Evolutionary conservation across 2,113 vertebrate species (phyloP).

Genomic region (Galeopterus variegatus): DNA sequence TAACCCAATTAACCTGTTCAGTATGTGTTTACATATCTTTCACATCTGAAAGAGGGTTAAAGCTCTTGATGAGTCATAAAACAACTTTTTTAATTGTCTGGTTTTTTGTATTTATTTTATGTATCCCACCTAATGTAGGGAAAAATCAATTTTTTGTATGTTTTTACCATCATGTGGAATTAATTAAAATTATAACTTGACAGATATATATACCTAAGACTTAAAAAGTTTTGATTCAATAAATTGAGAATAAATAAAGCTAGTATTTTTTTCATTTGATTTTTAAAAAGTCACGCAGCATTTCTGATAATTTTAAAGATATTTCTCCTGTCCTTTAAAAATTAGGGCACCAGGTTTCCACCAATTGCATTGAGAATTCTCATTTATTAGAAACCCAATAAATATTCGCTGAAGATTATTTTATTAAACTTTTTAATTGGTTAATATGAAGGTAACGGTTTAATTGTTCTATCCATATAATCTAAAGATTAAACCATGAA

Average conservation of each 20-base stretch:
- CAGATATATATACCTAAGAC: not conserved
- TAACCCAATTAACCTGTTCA: constrained; percentile 77
- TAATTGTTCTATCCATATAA: not conserved
- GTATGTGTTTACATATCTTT: constrained; percentile 27
- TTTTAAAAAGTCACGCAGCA: not conserved
- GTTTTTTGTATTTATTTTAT: constrained; percentile 43
- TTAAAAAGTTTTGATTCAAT: not conserved
- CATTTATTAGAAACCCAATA: constrained; percentile 34
- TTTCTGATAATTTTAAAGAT: constrained; percentile 30
- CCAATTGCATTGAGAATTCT: not conserved
- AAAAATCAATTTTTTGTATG: not conserved
- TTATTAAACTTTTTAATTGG: not conserved
- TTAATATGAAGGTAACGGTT: not conserved
- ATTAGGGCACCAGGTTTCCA: not conserved
- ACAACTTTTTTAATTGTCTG: constrained; percentile 63
- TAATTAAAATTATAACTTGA: constrained; percentile 53
- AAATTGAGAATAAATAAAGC: not conserved
- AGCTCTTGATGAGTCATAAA: not conserved
- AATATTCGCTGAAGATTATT: not conserved
- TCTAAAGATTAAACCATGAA: not conserved
- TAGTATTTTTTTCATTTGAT: not conserved
- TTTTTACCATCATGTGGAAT: constrained; percentile 12
- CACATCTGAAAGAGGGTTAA: constrained; percentile 10
- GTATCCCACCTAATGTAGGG: not conserved
- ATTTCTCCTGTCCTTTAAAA: not conserved